A percentile compares a stretch with the other conserved stretches of the same genome.
Conservation (phyloP, 2,797 vertebrate species). For the Catharus ustulatus region DNA sequence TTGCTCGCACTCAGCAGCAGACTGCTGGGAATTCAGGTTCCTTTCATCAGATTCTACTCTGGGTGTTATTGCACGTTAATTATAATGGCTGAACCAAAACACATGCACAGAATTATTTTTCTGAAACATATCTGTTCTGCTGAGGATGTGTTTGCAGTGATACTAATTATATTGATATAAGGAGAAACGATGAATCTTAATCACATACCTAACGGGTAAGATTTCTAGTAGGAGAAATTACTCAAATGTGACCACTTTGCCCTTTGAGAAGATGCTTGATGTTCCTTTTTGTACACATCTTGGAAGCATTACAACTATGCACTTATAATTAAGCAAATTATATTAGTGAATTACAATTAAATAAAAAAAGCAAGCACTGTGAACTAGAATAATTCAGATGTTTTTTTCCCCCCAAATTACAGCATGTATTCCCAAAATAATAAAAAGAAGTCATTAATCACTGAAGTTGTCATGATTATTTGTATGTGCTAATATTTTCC, state of each 20-base stretch:
- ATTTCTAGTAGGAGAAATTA: background rate
- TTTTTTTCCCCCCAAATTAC: background rate
- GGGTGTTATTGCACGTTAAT: background rate
- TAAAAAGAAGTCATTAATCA: background rate
- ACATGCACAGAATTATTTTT: background rate
- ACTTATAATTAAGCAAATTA: slow-evolving; percentile 2
- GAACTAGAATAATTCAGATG: background rate
- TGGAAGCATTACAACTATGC: background rate
- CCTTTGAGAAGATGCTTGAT: slow-evolving; percentile 18
- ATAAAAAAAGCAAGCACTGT: background rate
- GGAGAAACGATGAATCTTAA: background rate
- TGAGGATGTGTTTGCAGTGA: background rate
- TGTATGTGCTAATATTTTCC: background rate
- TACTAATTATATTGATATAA: slow-evolving; percentile 34
- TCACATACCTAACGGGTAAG: slow-evolving; percentile 19
- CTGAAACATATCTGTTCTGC: background rate
- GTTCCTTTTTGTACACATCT: slow-evolving; percentile 36
- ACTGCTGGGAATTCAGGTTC: background rate
- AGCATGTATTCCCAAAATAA: background rate
- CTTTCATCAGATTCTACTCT: background rate
- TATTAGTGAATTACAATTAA: background rate
- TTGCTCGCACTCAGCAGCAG: background rate
- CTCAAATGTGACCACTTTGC: slow-evolving; percentile 9
- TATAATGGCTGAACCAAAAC: background rate
- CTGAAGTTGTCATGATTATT: background rate